Conservation (phyloP, 2,888 invertebrate genomes). For the Euplagia quadripunctaria region DNA sequence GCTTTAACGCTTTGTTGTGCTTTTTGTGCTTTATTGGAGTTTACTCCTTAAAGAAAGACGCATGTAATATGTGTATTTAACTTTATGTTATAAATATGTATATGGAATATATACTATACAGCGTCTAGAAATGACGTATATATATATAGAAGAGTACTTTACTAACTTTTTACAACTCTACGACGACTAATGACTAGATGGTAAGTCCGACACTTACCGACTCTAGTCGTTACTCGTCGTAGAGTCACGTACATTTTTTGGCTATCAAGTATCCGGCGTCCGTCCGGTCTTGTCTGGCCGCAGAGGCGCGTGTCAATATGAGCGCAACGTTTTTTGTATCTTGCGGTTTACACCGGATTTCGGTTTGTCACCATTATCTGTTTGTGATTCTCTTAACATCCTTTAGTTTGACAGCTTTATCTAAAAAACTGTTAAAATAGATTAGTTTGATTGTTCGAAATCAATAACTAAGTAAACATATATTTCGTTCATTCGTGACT, state of each 20-base stretch:
- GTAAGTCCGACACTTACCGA: conserved; percentile 7
- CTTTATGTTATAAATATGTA: too few species aligned
- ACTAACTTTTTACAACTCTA: too few species aligned
- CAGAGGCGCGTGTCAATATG: conserved; percentile 65
- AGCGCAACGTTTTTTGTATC: conserved; percentile 48
- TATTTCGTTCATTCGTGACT: background rate
- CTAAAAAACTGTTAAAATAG: background rate
- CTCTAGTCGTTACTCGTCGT: conserved; percentile 6
- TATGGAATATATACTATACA: too few species aligned
- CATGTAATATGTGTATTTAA: too few species aligned
- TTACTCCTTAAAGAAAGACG: too few species aligned
- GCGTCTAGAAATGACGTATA: too few species aligned
- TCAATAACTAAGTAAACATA: background rate
- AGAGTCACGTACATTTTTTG: conserved; percentile 26
- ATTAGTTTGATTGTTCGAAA: background rate
- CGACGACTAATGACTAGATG: too few species aligned
- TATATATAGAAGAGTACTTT: too few species aligned
- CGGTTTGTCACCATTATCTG: conserved; percentile 38
- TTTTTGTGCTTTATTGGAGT: too few species aligned
- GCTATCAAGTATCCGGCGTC: conserved; percentile 32
- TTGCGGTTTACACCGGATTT: conserved; percentile 52
- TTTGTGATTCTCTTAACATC: conserved; percentile 35
- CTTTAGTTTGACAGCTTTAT: conserved; percentile 27
- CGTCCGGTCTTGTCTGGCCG: conserved; percentile 48
- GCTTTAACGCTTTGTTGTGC: too few species aligned